These are phyloP conservation scores for Falco rusticolus DNA, from an alignment of 2,797 vertebrate genomes.

Conservation along the genomic window DNA sequence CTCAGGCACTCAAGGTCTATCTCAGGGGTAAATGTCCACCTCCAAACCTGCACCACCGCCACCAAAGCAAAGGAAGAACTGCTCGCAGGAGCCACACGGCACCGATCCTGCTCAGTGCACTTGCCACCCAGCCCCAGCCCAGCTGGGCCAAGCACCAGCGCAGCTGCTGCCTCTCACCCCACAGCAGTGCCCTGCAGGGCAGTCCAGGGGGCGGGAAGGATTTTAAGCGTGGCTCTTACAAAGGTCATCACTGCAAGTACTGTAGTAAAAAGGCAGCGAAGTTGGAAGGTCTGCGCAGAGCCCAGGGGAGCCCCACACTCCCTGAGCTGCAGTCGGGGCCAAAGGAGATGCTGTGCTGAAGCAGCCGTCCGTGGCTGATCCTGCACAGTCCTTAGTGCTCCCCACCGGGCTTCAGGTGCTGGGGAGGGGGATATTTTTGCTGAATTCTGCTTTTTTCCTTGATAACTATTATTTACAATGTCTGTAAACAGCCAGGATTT, in stretches of 20 bases:
- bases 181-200: not conserved
- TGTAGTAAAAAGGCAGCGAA: not conserved
- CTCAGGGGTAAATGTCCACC: not conserved
- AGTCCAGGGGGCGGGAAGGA: not conserved
- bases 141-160: rapidly evolving
- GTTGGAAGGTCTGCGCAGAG: not conserved
- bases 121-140: not conserved
- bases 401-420: rapidly evolving
- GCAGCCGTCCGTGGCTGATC: not conserved
- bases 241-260: not conserved
- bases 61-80: not conserved
- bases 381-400: not conserved
- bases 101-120: not conserved
- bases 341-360: not conserved
- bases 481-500: not conserved
- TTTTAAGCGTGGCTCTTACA: not conserved
- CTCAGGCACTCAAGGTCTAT: not conserved
- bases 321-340: rapidly evolving
- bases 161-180: not conserved
- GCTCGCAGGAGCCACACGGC: rapidly evolving
- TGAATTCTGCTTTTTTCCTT: conserved; percentile 15
- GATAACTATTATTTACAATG: conserved; percentile 3
- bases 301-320: not conserved
- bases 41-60: not conserved
- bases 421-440: not conserved